Evolutionary conservation across 2,888 invertebrate species (phyloP).

Genomic region (Sinelater perroti): DNA sequence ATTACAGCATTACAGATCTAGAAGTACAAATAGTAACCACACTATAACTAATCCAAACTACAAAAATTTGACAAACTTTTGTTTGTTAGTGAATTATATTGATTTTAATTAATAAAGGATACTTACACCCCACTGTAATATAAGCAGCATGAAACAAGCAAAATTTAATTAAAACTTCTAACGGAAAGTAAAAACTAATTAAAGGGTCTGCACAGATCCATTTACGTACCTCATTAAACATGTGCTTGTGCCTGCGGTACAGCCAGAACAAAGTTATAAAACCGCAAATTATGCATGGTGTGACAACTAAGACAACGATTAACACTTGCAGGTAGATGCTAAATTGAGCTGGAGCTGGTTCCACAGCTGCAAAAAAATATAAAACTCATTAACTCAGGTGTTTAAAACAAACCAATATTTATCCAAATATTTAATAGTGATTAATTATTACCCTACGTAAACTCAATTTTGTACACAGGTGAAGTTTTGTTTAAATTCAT

Average conservation of each 20-base stretch:
- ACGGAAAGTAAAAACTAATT: conserved; percentile 3
- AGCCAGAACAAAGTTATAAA: conserved; percentile 38
- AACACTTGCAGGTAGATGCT: conserved; percentile 23
- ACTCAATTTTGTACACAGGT: too few species aligned
- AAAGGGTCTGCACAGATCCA: not conserved
- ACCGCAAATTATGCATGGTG: conserved; percentile 23
- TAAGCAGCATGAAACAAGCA: conserved; percentile 16
- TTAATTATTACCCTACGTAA: too few species aligned
- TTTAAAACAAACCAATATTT: too few species aligned
- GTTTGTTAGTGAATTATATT: too few species aligned
- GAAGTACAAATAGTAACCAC: too few species aligned
- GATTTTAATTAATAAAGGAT: too few species aligned
- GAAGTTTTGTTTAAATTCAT: too few species aligned
- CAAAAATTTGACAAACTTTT: too few species aligned
- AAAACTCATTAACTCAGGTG: too few species aligned
- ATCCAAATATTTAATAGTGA: too few species aligned
- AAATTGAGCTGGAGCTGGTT: conserved; percentile 14
- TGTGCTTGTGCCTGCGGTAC: conserved; percentile 51
- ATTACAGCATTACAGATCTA: too few species aligned
- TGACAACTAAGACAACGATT: conserved; percentile 16
- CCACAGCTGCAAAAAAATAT: conserved; percentile 20
- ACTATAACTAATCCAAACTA: too few species aligned
- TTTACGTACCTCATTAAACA: conserved; percentile 56
- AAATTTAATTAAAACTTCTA: not conserved
- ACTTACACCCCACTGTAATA: conserved; percentile 50